Base-by-base conservation (phyloP, 1,140 invertebrate species). In the Apis laboriosa region DNA sequence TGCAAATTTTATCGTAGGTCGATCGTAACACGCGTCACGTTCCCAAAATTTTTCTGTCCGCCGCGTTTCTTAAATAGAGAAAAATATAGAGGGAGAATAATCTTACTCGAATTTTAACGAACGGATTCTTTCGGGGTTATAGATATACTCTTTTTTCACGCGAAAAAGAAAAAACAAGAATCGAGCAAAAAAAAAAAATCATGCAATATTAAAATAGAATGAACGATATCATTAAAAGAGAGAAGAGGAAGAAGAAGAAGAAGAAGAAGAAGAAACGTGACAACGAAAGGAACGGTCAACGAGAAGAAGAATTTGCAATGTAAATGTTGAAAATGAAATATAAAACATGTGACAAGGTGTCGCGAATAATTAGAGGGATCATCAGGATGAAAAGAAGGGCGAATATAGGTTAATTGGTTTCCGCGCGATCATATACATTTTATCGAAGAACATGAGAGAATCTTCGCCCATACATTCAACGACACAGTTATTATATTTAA, bases 351-450 rank as follows among this genome's bases (percentile, higher is more conserved):
- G n/a, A 34, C 58, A 60, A 71, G 53, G 67, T 72, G 76, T 64
- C 75, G 67, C 60, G 60, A 66, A 72, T 78, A 83, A 83, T 83
- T 83, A 77, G 51, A 21, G n/a, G 67, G 67, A 83, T 83, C 64
- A 24, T 49, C 74, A 53, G 51, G 67, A 34, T 24, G 66, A 78
- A 83, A 83, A 64, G 76, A 24, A 71, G 66, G 17, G 43, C n/a
- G 77, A 79, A 87, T 87, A 77, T 87, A 81, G 86, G 86, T 87
- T 87, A 87, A 87, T 87, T 87, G 86, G 86, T 87, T 87, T 84
- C 80, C 68, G 74, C 61, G 63, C 72, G 34, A 64, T 55, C 21
- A 58, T 72, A 83, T 66, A 78, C 75, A 78, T 72, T 72, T 12
- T 83, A 63, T 83, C 80, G 66, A 28, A 51, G 51, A 78, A 64